Evolutionary conservation across 1,140 invertebrate species (phyloP).

Genomic region (Drosophila pectinifera): DNA sequence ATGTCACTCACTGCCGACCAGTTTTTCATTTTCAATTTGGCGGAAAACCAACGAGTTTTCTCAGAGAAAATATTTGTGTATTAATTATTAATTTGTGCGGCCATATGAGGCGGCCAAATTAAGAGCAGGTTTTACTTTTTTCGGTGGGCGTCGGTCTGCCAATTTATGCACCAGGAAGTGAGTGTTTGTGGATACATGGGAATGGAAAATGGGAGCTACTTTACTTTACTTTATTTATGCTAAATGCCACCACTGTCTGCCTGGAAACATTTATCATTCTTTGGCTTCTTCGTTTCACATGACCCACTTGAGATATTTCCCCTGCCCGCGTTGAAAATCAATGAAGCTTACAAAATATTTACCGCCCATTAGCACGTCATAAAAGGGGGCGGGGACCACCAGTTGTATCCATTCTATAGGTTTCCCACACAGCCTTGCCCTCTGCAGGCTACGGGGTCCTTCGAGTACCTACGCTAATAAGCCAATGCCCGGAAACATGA

Average conservation of each 20-base stretch:
- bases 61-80: constrained; percentile 12
- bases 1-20: constrained; percentile 61
- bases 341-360: constrained; percentile 79
- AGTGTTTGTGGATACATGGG: background rate
- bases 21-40: constrained; percentile 72
- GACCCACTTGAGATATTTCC: constrained; percentile 62
- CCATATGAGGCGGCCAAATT: constrained; percentile 32
- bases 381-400: constrained; percentile 20
- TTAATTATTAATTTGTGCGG: constrained; percentile 64
- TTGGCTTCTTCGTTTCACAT: constrained; percentile 43
- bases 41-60: constrained; percentile 62
- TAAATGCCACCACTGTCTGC: background rate
- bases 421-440: constrained; percentile 66
- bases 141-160: constrained; percentile 3
- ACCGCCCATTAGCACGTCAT: constrained; percentile 79
- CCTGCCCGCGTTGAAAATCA: constrained; percentile 62
- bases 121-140: constrained; percentile 27
- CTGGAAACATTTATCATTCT: constrained; percentile 24
- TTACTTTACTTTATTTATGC: constrained; percentile 1
- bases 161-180: constrained; percentile 49
- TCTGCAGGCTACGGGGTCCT: constrained; percentile 44
- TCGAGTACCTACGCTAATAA: constrained; percentile 73
- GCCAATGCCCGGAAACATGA: constrained; percentile 62
- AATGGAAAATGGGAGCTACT: background rate
- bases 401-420: constrained; percentile 16